These are phyloP conservation scores for Diadophis punctatus DNA, from an alignment of 2,113 vertebrate species.

Conservation along the genomic window DNA sequence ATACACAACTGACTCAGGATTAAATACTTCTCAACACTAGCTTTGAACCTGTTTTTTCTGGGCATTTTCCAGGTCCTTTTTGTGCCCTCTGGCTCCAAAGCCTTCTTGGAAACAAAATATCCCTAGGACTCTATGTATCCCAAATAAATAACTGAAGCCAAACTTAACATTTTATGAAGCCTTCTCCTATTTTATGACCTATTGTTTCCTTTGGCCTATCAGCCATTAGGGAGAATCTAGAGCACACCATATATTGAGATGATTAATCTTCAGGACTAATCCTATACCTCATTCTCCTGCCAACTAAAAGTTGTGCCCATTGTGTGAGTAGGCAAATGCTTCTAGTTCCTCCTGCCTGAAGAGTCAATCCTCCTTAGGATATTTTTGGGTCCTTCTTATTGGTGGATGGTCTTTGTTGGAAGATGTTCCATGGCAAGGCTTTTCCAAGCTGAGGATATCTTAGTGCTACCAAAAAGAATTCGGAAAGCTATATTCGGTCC, in stretches of 20 bases:
- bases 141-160: conserved; percentile 32
- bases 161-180: conserved; percentile 29
- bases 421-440: neutral
- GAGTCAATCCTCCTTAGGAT: neutral
- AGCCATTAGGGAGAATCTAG: neutral
- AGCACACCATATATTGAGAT: neutral
- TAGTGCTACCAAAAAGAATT: neutral
- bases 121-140: conserved; percentile 31
- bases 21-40: conserved; percentile 37
- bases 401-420: neutral
- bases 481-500: neutral
- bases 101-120: conserved; percentile 50
- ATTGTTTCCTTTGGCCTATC: conserved; percentile 12
- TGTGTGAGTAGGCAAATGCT: neutral
- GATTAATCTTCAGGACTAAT: neutral
- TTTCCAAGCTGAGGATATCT: neutral
- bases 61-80: conserved; percentile 29
- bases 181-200: conserved; percentile 28
- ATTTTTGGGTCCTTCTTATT: neutral
- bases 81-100: conserved; percentile 24
- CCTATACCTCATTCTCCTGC: neutral
- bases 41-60: conserved; percentile 36
- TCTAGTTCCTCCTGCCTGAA: neutral
- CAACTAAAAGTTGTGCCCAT: neutral
- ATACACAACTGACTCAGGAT: conserved; percentile 27